Evolutionary conservation across 2,888 invertebrate genomes (phyloP), one percentile per base, ranked within the genome.

Genomic region (Odontothrips loti): DNA sequence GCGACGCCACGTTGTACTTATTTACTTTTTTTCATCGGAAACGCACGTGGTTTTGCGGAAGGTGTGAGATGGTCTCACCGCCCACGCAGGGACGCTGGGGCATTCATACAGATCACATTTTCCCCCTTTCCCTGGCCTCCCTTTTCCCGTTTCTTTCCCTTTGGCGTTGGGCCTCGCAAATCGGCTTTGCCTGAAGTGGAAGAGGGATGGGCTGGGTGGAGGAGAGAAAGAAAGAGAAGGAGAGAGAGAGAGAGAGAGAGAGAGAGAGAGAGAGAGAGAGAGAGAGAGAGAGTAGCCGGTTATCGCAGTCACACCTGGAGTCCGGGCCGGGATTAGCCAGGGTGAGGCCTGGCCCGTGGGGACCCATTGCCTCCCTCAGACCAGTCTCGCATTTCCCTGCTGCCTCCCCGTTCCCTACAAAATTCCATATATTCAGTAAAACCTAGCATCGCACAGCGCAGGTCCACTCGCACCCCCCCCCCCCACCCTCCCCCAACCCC

Each of bases 231-330:
- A 6, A 17, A 51, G 51, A 51, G 51, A 51, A 17, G 17, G 51
- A 51, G 51, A 51, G 48, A 48, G 15, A 48, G 48, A 48, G 48
- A 48, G 15, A 48, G 48, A 48, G 48, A 48, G 15, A 48, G 48
- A 48, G 48, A 51, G 51, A 51, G 51, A 15, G 58, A 15, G 58
- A 58, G n/a, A 2, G 15, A 58, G 15, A 10, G 51, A 51, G 58
- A 15, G 58, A 3, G 58, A 58, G 58, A 6, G 17, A 58, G 58
- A 58, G 58, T 4, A 23, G 27, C 68, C 9, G 68, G 68, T 75
- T 75, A 75, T 75, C 68, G 27, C 68, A n/a, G 68, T 75, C 68
- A 75, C 68, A 23, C 68, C 68, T 75, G 68, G 23, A 27, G 68
- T 12, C 68, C 27, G 0, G 23, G 68, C 12, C 11, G 68, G 68